Percentiles rank a stretch among this genome's conserved stretches.
These are phyloP conservation scores for Lerista edwardsae DNA, from an alignment of 2,797 vertebrate species.

Conservation along the genomic window DNA sequence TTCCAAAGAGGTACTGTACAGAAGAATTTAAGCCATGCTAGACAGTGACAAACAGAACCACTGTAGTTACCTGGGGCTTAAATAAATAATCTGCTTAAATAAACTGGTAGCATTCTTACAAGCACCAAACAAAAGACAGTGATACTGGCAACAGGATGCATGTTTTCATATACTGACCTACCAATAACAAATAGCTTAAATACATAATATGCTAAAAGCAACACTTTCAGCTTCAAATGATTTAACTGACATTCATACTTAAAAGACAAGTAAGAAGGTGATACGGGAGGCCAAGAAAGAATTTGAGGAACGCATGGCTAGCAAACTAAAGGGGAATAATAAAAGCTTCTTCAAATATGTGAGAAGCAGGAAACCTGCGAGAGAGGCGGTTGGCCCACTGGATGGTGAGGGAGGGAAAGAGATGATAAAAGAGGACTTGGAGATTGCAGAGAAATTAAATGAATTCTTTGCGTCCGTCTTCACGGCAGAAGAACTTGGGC, in stretches of 20 bases:
- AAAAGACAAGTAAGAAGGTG: too few species aligned
- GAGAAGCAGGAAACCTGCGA: too few species aligned
- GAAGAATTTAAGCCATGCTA: neutral
- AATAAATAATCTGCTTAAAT: neutral
- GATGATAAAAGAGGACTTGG: too few species aligned
- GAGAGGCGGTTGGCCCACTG: too few species aligned
- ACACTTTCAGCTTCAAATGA: constrained; percentile 1
- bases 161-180: neutral
- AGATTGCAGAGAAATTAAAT: too few species aligned
- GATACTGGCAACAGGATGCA: neutral
- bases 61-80: neutral
- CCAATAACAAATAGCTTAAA: constrained; percentile 20
- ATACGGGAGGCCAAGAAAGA: too few species aligned
- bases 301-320: too few species aligned
- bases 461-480: too few species aligned
- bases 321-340: too few species aligned
- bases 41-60: neutral
- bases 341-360: too few species aligned
- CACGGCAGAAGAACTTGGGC: too few species aligned
- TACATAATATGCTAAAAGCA: neutral
- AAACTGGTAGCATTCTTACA: neutral
- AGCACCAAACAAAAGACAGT: neutral
- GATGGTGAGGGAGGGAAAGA: too few species aligned
- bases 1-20: neutral
- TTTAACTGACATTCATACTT: neutral